phyloP scores from a whole-genome alignment of 2,888 invertebrate species.

The Acrobeloides nanus region DNA sequence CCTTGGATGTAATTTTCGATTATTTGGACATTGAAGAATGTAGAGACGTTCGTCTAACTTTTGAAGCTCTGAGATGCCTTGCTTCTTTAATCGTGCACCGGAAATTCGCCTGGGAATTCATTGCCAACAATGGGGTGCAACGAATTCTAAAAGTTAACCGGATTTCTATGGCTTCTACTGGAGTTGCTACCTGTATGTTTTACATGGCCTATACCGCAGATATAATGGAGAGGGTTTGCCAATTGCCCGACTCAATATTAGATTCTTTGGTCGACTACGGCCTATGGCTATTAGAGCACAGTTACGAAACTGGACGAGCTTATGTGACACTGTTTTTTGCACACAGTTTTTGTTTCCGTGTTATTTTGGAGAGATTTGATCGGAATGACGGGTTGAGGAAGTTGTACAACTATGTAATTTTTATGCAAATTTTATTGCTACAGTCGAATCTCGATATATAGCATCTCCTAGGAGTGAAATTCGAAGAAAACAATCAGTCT shows the following conservation, averaged over 20 bases:
- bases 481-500: no score
- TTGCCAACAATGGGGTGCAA: slow-evolving; percentile 77
- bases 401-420: slow-evolving; percentile 77
- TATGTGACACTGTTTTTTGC: slow-evolving; percentile 98
- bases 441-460: not conserved
- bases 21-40: slow-evolving; percentile 82
- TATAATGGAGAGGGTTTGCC: slow-evolving; percentile 82
- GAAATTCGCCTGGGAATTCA: slow-evolving; percentile 92
- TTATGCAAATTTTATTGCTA: not conserved
- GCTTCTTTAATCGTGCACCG: slow-evolving; percentile 91
- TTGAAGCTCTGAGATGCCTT: slow-evolving; percentile 86
- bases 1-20: slow-evolving; percentile 77
- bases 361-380: slow-evolving; percentile 89
- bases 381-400: slow-evolving; percentile 84
- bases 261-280: slow-evolving; percentile 63
- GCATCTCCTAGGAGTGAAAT: no score
- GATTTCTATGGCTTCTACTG: slow-evolving; percentile 77
- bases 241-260: slow-evolving; percentile 63
- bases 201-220: slow-evolving; percentile 69
- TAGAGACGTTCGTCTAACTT: slow-evolving; percentile 81
- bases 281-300: slow-evolving; percentile 87
- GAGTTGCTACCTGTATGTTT: slow-evolving; percentile 88
- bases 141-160: slow-evolving; percentile 71
- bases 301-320: slow-evolving; percentile 92
- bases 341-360: slow-evolving; percentile 81